phyloP scores from a whole-genome alignment of 2,113 vertebrate genomes.

The Tetrax tetrax region DNA sequence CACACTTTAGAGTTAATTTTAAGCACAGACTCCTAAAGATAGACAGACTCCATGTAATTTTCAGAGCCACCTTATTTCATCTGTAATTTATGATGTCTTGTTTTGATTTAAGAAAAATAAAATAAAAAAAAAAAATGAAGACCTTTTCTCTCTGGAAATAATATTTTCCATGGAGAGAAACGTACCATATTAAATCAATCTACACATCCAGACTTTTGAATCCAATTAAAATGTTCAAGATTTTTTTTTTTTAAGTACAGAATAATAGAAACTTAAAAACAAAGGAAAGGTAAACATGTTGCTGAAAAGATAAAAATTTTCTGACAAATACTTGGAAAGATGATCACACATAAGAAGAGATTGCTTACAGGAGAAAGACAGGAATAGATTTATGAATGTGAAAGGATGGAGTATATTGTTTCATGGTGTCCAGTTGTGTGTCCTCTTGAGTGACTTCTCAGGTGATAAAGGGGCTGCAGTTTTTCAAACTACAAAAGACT shows the following conservation, averaged over 20 bases:
- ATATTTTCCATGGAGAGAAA: not conserved
- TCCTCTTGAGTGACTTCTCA: not conserved
- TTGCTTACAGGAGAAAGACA: not conserved
- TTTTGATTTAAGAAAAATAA: not conserved
- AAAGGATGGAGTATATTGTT: not conserved
- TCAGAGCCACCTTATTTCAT: not conserved
- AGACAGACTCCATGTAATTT: not conserved
- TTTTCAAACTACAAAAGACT: not conserved
- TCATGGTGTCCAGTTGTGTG: not conserved
- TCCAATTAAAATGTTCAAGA: conserved; percentile 8
- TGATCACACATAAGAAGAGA: not conserved
- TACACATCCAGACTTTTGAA: not conserved
- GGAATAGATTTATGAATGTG: not conserved
- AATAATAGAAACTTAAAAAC: not conserved
- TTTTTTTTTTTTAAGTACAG: not conserved
- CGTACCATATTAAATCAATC: not conserved
- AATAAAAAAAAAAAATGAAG: not conserved
- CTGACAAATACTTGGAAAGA: not conserved
- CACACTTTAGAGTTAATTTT: not conserved
- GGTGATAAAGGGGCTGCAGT: not conserved
- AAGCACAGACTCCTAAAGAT: not conserved
- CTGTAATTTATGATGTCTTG: not conserved
- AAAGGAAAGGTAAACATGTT: not conserved
- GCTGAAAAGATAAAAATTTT: not conserved
- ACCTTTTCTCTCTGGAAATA: not conserved